Evolutionary conservation across 2,113 vertebrate genomes (phyloP).

Genomic region (Rattus norvegicus): GRCr8 NC_086020.1:174575501-174576000

Average conservation of each 20-base stretch:
- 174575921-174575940: slow-evolving; percentile 74
- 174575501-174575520: not conserved
- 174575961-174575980: slow-evolving; percentile 10
- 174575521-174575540: not conserved
- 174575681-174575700: slow-evolving; percentile 14
- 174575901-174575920: slow-evolving; percentile 73
- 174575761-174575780: slow-evolving; percentile 54
- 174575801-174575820: slow-evolving; percentile 46
- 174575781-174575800: slow-evolving; percentile 66
- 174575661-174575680: slow-evolving; percentile 27
- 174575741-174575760: slow-evolving; percentile 52
- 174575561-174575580: not conserved
- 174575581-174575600: not conserved
- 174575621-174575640: not conserved
- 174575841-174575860: slow-evolving; percentile 71
- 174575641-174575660: not conserved
- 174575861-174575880: slow-evolving; percentile 74
- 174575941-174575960: slow-evolving; percentile 48
- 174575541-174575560: not conserved
- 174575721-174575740: slow-evolving; percentile 62
- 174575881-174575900: slow-evolving; percentile 76
- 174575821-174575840: slow-evolving; percentile 56
- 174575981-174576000: slow-evolving; percentile 60
- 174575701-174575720: not conserved
- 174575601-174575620: not conserved